A percentile compares a stretch with the other conserved stretches of the same genome.
Conservation (phyloP, 2,797 vertebrate genomes). For the Brachyrhaphis roseni region DNA sequence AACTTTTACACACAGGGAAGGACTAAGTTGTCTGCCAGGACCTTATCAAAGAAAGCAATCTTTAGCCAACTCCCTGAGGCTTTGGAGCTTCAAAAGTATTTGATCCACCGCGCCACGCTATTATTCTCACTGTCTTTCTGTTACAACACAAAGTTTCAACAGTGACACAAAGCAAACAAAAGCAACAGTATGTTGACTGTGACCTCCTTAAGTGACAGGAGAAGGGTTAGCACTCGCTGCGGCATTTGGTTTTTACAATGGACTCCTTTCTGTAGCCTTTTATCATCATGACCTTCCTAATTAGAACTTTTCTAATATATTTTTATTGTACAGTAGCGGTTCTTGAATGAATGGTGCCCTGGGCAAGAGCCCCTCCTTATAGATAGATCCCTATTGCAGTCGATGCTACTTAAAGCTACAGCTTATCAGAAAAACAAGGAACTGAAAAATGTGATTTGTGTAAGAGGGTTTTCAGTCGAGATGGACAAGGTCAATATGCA, state of each 20-base stretch:
- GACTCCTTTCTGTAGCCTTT: not conserved
- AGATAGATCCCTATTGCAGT: not conserved
- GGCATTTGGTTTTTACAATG: not conserved
- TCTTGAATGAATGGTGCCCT: not conserved
- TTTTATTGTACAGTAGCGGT: not conserved
- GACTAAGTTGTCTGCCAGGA: constrained; percentile 88
- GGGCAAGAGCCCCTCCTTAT: not conserved
- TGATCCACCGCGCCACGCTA: constrained; percentile 84
- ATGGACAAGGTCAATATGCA: not conserved
- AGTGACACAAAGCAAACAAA: constrained; percentile 58
- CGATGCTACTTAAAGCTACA: not conserved
- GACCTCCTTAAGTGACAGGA: constrained; percentile 37
- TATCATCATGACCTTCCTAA: not conserved
- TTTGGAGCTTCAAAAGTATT: constrained; percentile 79
- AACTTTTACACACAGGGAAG: constrained; percentile 47
- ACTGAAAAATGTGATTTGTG: not conserved
- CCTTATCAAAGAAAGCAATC: constrained; percentile 93
- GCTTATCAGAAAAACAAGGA: not conserved
- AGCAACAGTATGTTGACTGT: constrained; percentile 36
- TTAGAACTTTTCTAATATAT: not conserved
- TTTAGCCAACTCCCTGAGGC: constrained; percentile 86
- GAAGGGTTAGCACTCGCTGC: not conserved
- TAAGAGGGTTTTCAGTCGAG: not conserved
- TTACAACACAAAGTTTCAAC: constrained; percentile 82
- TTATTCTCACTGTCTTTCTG: constrained; percentile 76